phyloP scores from a whole-genome alignment of 2,888 invertebrate species.

The Morpho deidamia region DNA sequence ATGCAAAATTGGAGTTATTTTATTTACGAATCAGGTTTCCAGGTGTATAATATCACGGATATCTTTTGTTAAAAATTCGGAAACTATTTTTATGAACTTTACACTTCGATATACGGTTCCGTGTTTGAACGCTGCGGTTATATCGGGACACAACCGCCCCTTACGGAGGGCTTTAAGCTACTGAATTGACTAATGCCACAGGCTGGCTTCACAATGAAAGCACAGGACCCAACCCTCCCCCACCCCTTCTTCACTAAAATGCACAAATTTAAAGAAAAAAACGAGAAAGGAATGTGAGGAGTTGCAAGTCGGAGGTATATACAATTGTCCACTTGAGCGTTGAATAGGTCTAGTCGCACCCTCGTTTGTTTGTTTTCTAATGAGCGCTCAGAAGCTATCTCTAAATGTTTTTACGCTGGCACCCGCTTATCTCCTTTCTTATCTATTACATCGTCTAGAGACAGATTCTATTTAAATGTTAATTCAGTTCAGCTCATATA shows the following conservation, averaged over 20 bases:
- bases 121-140: constrained; percentile 8
- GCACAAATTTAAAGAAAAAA: constrained; percentile 57
- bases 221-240: constrained; percentile 47
- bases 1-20: constrained; percentile 1
- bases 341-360: constrained; percentile 33
- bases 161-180: constrained; percentile 50
- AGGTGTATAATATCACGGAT: constrained; percentile 18
- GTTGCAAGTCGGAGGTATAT: constrained; percentile 38
- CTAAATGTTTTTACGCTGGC: constrained; percentile 5
- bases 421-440: constrained; percentile 6
- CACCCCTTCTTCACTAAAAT: constrained; percentile 51
- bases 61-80: background rate
- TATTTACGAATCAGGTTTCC: constrained; percentile 18
- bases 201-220: constrained; percentile 52
- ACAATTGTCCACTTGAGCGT: constrained; percentile 29
- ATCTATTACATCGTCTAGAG: constrained; percentile 1
- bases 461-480: constrained; percentile 2
- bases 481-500: background rate
- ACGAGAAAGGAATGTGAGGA: constrained; percentile 51
- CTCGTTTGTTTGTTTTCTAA: constrained; percentile 36
- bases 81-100: constrained; percentile 42
- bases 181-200: constrained; percentile 41
- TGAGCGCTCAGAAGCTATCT: constrained; percentile 26
- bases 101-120: constrained; percentile 31
- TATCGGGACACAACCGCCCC: constrained; percentile 46